phyloP scores from a whole-genome alignment of 1,140 invertebrate genomes.

The Ditylenchus dipsaci region DNA sequence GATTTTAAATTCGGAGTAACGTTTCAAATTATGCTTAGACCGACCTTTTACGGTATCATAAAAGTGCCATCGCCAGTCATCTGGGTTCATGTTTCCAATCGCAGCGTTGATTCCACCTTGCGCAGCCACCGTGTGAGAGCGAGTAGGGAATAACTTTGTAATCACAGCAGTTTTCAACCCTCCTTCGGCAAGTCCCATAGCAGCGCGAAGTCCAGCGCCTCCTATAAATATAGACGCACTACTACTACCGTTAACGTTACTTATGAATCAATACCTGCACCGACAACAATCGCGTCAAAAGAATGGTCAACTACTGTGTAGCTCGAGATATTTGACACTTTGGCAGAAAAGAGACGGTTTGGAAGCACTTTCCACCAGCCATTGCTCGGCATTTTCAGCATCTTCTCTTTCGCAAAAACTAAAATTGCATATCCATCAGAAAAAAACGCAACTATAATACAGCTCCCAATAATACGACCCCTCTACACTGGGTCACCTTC shows the following conservation, averaged over 20 bases:
- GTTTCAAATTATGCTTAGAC: neutral
- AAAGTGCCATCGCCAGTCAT: conserved; percentile 96
- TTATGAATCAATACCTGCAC: conserved; percentile 70
- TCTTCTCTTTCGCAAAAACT: no score
- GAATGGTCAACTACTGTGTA: conserved; percentile 89
- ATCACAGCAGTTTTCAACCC: conserved; percentile 94
- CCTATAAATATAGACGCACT: conserved; percentile 62
- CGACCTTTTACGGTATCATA: conserved; percentile 86
- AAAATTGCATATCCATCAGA: no score
- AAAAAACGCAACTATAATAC: no score
- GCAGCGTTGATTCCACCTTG: conserved; percentile 96
- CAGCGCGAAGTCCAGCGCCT: conserved; percentile 89
- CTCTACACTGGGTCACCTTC: no score
- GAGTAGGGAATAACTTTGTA: conserved; percentile 90
- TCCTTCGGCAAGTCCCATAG: conserved; percentile 87
- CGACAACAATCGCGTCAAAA: conserved; percentile 93
- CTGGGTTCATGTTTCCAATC: conserved; percentile 87
- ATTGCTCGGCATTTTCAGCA: no score
- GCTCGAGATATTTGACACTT: neutral
- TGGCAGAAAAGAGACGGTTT: neutral
- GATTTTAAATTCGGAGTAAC: neutral
- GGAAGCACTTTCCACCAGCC: conserved; percentile 18
- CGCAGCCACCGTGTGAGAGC: conserved; percentile 77
- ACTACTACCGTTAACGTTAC: neutral
- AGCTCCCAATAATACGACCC: no score